These are phyloP conservation scores for Lordiphosa clarofinis DNA, from an alignment of 1,140 invertebrate species.

Conservation along the genomic window DNA sequence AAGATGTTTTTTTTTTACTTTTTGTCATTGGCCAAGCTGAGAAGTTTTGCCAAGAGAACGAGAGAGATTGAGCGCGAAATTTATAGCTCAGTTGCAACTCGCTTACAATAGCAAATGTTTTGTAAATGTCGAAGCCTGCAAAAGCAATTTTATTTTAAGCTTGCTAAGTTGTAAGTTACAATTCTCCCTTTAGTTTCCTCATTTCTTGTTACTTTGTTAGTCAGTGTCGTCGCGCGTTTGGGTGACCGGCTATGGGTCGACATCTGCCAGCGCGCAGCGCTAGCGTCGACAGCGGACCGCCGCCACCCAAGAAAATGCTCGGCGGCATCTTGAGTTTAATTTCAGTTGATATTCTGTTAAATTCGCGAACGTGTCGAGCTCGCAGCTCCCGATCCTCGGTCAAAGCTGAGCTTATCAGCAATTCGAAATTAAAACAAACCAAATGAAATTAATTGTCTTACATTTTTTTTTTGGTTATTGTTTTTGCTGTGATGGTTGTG, in stretches of 20 bases:
- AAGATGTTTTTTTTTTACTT: no score
- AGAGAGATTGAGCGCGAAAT: no score
- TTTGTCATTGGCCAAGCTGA: no score
- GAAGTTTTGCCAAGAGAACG: no score
- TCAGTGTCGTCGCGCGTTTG: slow-evolving; percentile 4
- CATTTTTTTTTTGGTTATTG: slow-evolving; percentile 5
- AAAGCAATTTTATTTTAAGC: no score
- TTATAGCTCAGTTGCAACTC: no score
- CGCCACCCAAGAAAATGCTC: slow-evolving; percentile 68
- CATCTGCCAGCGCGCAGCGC: slow-evolving; percentile 14
- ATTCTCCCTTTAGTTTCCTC: neutral
- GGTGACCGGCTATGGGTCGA: slow-evolving; percentile 32
- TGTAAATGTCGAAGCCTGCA: no score
- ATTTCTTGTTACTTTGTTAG: neutral
- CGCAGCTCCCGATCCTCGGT: slow-evolving; percentile 36
- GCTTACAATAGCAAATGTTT: no score
- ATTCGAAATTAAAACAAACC: slow-evolving; percentile 4
- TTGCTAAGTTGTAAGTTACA: no score
- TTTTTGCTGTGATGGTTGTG: neutral
- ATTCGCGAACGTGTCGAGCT: slow-evolving; percentile 74
- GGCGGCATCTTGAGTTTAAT: slow-evolving; percentile 70
- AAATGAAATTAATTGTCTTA: slow-evolving; percentile 13
- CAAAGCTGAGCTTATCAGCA: slow-evolving; percentile 23
- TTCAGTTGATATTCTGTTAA: slow-evolving; percentile 78
- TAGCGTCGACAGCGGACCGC: slow-evolving; percentile 26